A percentile compares a stretch with the other conserved stretches of the same genome.
phyloP scores from a whole-genome alignment of 2,888 invertebrate species.

The Mythimna loreyi region DNA sequence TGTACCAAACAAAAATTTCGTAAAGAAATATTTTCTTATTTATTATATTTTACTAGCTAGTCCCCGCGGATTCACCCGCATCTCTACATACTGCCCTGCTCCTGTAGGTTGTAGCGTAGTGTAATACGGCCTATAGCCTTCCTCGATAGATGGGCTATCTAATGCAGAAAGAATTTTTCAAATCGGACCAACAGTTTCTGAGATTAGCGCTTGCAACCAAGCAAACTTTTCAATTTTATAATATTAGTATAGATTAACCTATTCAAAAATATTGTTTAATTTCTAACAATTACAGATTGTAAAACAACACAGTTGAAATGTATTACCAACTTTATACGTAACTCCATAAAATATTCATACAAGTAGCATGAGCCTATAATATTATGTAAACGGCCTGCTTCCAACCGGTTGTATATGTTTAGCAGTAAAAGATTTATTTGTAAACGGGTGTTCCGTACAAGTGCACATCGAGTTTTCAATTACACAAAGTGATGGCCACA shows the following conservation, averaged over 20 bases:
- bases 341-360: background rate
- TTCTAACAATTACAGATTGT: background rate
- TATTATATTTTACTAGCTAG: too few relatives aligned
- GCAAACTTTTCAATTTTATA: too few relatives aligned
- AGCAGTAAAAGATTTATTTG: constrained; percentile 83
- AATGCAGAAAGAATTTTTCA: too few relatives aligned
- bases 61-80: too few relatives aligned
- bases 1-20: background rate
- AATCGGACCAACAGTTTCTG: too few relatives aligned
- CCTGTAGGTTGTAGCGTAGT: too few relatives aligned
- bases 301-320: background rate
- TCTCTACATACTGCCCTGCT: too few relatives aligned
- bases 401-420: constrained; percentile 63
- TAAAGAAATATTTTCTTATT: background rate
- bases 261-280: background rate
- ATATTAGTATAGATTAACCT: too few relatives aligned
- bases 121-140: too few relatives aligned
- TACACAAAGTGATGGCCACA: constrained; percentile 88
- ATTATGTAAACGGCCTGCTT: constrained; percentile 43
- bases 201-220: too few relatives aligned
- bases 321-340: background rate
- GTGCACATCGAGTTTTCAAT: constrained; percentile 90
- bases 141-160: too few relatives aligned
- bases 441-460: constrained; percentile 85
- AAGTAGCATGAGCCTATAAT: constrained; percentile 9